Percentiles rank a stretch among this genome's conserved stretches.
Evolutionary conservation across 1,140 invertebrate species (phyloP).

Genomic region (Schlechtendalia chinensis): DNA sequence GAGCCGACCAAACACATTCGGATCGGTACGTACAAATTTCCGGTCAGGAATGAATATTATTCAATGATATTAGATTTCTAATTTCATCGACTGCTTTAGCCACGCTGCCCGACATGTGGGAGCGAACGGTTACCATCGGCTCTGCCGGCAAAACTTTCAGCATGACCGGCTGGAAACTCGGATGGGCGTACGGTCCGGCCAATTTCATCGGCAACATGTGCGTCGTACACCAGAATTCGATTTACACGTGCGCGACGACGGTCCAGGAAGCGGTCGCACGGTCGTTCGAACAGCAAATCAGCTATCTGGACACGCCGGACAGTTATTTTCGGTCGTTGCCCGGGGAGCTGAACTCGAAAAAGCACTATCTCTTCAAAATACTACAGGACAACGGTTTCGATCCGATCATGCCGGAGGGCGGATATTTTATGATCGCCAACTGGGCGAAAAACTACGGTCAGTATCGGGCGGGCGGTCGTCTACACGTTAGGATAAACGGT

Average conservation of each 20-base stretch:
- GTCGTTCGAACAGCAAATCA: constrained; percentile 84
- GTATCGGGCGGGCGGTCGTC: too few relatives aligned
- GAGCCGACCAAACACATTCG: constrained; percentile 81
- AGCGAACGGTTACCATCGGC: constrained; percentile 94
- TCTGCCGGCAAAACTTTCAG: constrained; percentile 98
- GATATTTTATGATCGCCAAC: constrained; percentile 95
- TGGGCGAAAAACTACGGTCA: constrained; percentile 73
- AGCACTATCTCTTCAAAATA: constrained; percentile 79
- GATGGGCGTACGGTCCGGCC: constrained; percentile 92
- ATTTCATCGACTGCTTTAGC: constrained; percentile 64
- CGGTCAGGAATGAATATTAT: too few relatives aligned
- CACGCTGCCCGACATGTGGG: constrained; percentile 95
- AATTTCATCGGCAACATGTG: constrained; percentile 77
- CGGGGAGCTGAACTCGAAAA: constrained; percentile 75
- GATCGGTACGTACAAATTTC: too few relatives aligned
- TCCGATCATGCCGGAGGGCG: constrained; percentile 91
- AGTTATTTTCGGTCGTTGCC: constrained; percentile 84
- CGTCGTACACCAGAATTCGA: constrained; percentile 90
- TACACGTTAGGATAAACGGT: background rate
- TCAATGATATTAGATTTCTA: too few relatives aligned
- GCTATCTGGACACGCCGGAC: constrained; percentile 68
- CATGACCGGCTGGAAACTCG: constrained; percentile 95
- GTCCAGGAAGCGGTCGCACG: constrained; percentile 84
- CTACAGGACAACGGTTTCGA: constrained; percentile 79
- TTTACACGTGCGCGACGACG: constrained; percentile 74